A percentile compares a stretch with the other conserved stretches of the same genome.
Conservation (phyloP, 1,140 invertebrate species). For the Pseudomyrmex cubaensis region DNA sequence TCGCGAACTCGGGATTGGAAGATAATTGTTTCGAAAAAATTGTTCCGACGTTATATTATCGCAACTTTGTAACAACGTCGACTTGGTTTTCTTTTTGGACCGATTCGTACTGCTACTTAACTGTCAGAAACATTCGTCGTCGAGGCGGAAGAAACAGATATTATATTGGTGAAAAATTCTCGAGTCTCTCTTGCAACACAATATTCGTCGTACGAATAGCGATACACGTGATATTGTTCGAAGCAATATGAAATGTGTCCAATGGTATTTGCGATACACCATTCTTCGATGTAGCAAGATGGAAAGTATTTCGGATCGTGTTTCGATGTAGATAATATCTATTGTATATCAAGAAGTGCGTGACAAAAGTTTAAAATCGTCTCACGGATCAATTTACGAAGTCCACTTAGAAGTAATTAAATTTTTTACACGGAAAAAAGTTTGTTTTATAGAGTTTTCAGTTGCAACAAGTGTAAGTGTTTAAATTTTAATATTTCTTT, state of each 20-base stretch:
- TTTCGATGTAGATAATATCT: background rate
- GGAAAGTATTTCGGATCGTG: background rate
- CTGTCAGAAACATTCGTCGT: background rate
- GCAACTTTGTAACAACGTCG: background rate
- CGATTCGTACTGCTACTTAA: background rate
- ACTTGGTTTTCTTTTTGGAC: background rate
- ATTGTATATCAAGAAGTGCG: background rate
- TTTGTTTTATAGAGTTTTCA: too few species aligned
- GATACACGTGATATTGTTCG: background rate
- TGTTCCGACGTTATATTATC: background rate
- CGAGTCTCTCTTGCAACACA: constrained; percentile 6
- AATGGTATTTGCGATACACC: background rate
- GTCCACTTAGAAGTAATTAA: background rate
- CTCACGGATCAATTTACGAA: background rate
- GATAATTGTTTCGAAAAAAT: constrained; percentile 2
- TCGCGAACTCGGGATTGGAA: background rate
- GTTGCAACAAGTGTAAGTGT: too few species aligned
- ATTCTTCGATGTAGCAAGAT: background rate
- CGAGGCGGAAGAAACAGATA: background rate
- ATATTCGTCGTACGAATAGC: constrained; percentile 10
- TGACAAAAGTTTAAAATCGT: background rate
- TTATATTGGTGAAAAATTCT: constrained; percentile 2
- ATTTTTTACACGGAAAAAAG: background rate
- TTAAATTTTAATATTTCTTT: too few species aligned
- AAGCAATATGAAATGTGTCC: background rate